Conservation (phyloP, 2,888 invertebrate genomes). For the Tipula lateralis region DNA sequence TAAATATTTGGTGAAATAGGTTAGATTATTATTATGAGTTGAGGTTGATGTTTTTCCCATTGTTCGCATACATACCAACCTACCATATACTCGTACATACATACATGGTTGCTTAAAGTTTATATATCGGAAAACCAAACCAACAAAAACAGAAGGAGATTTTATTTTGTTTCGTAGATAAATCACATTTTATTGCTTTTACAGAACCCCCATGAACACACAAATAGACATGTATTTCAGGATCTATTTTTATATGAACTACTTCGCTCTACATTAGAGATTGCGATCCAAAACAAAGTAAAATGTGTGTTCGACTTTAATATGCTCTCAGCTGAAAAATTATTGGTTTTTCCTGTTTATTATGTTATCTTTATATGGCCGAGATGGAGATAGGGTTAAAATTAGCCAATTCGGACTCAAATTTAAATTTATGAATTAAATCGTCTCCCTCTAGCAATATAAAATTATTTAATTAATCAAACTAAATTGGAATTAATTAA, state of each 20-base stretch:
- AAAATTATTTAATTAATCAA: neutral
- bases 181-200: slow-evolving; percentile 30
- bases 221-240: slow-evolving; percentile 30
- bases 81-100: neutral
- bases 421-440: neutral
- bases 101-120: neutral
- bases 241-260: slow-evolving; percentile 33
- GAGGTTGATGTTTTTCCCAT: neutral
- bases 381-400: neutral
- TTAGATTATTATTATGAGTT: neutral
- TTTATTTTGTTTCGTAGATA: neutral
- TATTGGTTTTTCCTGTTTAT: neutral
- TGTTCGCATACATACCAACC: neutral
- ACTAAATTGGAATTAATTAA: neutral
- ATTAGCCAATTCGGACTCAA: neutral
- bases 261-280: slow-evolving; percentile 25
- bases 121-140: neutral
- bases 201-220: slow-evolving; percentile 27
- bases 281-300: neutral
- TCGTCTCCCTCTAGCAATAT: too few species aligned
- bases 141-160: slow-evolving; percentile 1
- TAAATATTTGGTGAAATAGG: slow-evolving; percentile 15
- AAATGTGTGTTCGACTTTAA: neutral
- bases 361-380: neutral
- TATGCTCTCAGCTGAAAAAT: neutral